These are phyloP conservation scores for Aphodius sticticus DNA, from an alignment of 2,888 invertebrate genomes.

Conservation along the genomic window DNA sequence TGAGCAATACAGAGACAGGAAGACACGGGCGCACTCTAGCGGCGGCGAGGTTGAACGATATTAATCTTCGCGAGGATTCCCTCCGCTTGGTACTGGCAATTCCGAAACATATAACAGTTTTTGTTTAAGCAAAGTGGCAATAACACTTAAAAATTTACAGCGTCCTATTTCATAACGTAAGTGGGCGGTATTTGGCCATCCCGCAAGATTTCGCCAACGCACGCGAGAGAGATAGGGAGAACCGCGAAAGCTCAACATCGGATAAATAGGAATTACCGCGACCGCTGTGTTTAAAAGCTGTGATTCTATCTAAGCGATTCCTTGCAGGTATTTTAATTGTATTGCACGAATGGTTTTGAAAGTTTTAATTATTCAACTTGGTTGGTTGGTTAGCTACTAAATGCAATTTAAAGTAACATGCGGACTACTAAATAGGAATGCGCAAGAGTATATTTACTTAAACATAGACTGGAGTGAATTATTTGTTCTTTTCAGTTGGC, in stretches of 20 bases:
- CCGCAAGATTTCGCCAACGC: slow-evolving; percentile 6
- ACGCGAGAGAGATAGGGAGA: not conserved
- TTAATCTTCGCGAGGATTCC: slow-evolving; percentile 14
- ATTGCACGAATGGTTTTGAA: too few relatives aligned
- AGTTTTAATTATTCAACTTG: too few relatives aligned
- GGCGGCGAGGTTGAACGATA: slow-evolving; percentile 5
- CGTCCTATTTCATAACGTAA: slow-evolving; percentile 40
- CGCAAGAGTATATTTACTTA: too few relatives aligned
- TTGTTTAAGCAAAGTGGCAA: slow-evolving; percentile 39
- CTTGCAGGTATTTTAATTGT: too few relatives aligned
- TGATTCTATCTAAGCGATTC: too few relatives aligned
- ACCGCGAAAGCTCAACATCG: slow-evolving; percentile 16
- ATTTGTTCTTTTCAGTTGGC: too few relatives aligned
- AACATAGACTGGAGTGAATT: too few relatives aligned
- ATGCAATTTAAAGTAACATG: too few relatives aligned
- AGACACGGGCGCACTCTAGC: not conserved
- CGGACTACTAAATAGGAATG: too few relatives aligned
- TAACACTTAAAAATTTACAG: slow-evolving; percentile 41
- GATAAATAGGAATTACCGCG: not conserved
- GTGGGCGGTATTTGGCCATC: slow-evolving; percentile 28
- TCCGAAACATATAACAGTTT: slow-evolving; percentile 27
- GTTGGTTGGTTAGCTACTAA: too few relatives aligned
- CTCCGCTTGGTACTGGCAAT: slow-evolving; percentile 21
- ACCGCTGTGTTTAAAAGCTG: too few relatives aligned
- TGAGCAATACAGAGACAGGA: not conserved